Evolutionary conservation across 2,113 vertebrate species (phyloP).

Genomic region (Rhadina sibilatrix): DNA sequence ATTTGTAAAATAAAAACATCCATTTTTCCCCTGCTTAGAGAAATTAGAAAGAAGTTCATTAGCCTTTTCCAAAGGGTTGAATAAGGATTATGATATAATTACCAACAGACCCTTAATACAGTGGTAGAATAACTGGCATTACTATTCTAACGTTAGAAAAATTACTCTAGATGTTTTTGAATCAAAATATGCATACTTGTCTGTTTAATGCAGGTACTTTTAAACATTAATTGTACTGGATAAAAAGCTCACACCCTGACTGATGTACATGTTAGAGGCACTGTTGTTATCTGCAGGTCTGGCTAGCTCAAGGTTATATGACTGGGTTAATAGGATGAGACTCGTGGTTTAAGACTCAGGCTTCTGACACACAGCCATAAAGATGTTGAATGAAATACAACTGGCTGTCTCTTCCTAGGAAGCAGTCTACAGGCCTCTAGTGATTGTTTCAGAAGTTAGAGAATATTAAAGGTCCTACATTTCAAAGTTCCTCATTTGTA

Average conservation of each 20-base stretch:
- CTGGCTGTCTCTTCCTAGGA: constrained; percentile 28
- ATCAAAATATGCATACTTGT: background rate
- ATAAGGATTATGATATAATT: background rate
- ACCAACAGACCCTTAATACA: background rate
- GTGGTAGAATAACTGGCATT: background rate
- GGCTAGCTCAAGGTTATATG: constrained; percentile 70
- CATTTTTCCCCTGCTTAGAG: background rate
- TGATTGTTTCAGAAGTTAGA: constrained; percentile 68
- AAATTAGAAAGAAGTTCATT: background rate
- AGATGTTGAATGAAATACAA: constrained; percentile 62
- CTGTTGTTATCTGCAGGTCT: constrained; percentile 44
- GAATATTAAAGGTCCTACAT: constrained; percentile 41
- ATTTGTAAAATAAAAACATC: background rate
- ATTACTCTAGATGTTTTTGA: background rate
- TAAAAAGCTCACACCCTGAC: background rate
- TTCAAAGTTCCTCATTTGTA: constrained; percentile 35
- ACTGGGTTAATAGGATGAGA: constrained; percentile 68
- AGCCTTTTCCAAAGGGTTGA: background rate
- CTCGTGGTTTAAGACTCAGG: constrained; percentile 55
- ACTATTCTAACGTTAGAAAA: background rate
- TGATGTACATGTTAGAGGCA: constrained; percentile 25
- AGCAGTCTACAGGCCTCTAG: constrained; percentile 26
- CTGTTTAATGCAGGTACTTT: background rate
- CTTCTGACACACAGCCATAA: constrained; percentile 66
- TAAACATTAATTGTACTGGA: constrained; percentile 9